Conservation (phyloP, 2,888 invertebrate genomes). For the Euclidia mi region DNA sequence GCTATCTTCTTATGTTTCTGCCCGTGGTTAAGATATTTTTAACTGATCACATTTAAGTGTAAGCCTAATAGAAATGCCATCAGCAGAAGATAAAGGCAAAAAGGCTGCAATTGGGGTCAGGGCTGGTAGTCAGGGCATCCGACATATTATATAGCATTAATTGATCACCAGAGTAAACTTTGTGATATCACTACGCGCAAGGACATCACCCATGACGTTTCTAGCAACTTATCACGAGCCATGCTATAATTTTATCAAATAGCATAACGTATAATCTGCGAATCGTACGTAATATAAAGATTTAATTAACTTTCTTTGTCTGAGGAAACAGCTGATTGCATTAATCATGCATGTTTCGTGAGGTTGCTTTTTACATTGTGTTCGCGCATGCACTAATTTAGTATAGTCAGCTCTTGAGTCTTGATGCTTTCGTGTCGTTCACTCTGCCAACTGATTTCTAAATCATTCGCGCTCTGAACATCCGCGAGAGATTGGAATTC, state of each 20-base stretch:
- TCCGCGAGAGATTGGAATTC: conserved; percentile 80
- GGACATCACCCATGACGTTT: conserved; percentile 21
- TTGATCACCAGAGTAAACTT: not conserved
- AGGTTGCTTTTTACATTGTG: conserved; percentile 64
- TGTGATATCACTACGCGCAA: conserved; percentile 13
- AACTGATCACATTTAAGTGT: too few relatives aligned
- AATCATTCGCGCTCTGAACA: conserved; percentile 68
- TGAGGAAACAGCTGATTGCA: conserved; percentile 79
- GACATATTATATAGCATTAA: too few relatives aligned
- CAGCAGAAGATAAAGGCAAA: too few relatives aligned
- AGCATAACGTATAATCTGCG: conserved; percentile 14
- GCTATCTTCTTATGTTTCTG: too few relatives aligned
- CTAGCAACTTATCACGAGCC: conserved; percentile 17
- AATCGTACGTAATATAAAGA: conserved; percentile 48
- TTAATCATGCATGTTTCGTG: conserved; percentile 73
- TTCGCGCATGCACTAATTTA: conserved; percentile 61
- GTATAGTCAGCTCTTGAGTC: conserved; percentile 63
- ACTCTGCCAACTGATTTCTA: conserved; percentile 75
- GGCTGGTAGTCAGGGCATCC: too few relatives aligned
- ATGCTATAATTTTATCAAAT: not conserved
- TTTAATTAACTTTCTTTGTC: conserved; percentile 75
- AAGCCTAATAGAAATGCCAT: too few relatives aligned
- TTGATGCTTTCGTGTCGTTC: conserved; percentile 75
- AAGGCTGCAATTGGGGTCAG: too few relatives aligned
- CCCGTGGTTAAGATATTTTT: too few relatives aligned